Evolutionary conservation across 1,140 invertebrate species (phyloP), one percentile per base, ranked within the genome.

Genomic region (Grapholita molesta): DNA sequence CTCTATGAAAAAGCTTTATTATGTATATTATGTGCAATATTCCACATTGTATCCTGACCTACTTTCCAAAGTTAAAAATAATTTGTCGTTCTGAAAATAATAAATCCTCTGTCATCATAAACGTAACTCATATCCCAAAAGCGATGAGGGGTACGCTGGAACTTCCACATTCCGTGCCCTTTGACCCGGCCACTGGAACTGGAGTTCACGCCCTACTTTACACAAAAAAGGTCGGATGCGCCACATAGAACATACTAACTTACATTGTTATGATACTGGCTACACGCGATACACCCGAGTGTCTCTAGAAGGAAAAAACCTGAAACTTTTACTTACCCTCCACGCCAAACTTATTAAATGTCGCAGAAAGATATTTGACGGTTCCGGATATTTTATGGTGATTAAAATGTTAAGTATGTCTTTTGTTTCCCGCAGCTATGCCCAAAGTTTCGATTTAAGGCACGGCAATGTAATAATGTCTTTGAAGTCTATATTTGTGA

Each of bases 271-370:
- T 18, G 3, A 18, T 18, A 21, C 73, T 83, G 81, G 75, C 32
- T 57, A 77, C 77, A 75, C 65, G 67, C 77, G 79, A 80, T 83
- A 84, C 78, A 81, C 81, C 72, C 74, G 61, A 79, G 77, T 80
- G 76, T 83, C 76, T 75, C 72, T 74, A 76, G 74, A 81, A 80
- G 80, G 74, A 81, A 80, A 82, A 83, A 76, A 76, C 79, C 76
- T 70, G 71, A 77, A 84, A 85, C 76, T 86, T 83, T 79, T 69
- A 85, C 76, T 86, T 79, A 70, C 75, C 71, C 74, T 74, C 70
- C 72, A 71, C 64, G 15, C 52, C 70, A 76, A 80, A 80, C 77
- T 82, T 84, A 78, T 71, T 78, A 79, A 72, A 78, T 70, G 74
- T 75, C 73, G 69, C 32, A 66, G 33, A 64, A 67, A 70, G 69